Evolutionary conservation across 2,888 invertebrate species (phyloP), one percentile per base, ranked within the genome.

Genomic region (Priocnemis perturbator): DNA sequence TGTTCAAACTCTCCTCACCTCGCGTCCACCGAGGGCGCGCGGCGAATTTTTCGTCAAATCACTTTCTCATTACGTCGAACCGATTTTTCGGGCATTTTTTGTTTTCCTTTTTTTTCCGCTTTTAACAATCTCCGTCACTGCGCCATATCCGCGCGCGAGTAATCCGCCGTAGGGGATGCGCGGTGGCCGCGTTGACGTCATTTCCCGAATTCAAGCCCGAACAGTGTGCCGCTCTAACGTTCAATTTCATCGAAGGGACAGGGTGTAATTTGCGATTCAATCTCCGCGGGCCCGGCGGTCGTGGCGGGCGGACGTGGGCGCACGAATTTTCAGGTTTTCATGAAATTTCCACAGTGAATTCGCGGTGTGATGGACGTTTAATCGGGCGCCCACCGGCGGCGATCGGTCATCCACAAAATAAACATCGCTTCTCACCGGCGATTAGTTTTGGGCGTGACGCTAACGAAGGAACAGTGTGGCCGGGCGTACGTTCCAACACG

Each of bases 331-430:
- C 62, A 61, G 62, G 57, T 67, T 67, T 67, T 57, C 61, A 19
- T 50, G 62, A 62, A 67, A 67, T 67, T 67, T 67, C 66, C 66
- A 67, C 62, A 67, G 62, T 67, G 37, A 37, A 37, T 67, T 67
- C 52, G 57, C 58, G 58, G 61, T 58, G 63, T 63, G 67, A 67
- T 63, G 63, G 67, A 63, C 67, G 63, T 67, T 67, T 63, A 63
- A 67, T 67, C 67, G 67, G 58, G 63, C 67, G 63, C 63, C 57
- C 63, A 52, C 63, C 63, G 57, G 63, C 63, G 63, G 63, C 50
- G 50, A 50, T 50, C 50, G 50, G 20, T 62, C 63, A 67, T 67
- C 67, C 67, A 63, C 67, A 58, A 67, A 67, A 67, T 67, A 67
- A 67, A 67, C 67, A 67, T 67, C 63, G 63, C 63, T 67, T 58